Evolutionary conservation across 2,113 vertebrate genomes (phyloP), one percentile per base, ranked within the genome.

Genomic region (Dipodomys merriami): DNA sequence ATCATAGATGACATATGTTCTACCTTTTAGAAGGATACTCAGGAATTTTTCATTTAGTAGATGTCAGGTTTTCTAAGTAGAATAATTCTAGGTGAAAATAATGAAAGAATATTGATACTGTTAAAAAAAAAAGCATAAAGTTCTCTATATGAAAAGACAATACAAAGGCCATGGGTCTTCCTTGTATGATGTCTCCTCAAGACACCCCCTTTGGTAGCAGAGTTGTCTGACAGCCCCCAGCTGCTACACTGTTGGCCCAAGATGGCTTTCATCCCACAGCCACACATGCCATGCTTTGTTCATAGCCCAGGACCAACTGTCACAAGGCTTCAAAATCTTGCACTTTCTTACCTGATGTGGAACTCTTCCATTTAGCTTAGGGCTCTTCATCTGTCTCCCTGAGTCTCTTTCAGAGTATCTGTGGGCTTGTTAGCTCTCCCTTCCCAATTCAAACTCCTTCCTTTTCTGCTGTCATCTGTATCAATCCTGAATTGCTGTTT

Each of bases 11-110:
- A 68, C 71, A 88, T 73, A 33, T 44, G 64, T 6, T 80, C 7
- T 5, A 80, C 33, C 25, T 90, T 16, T 7, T 53, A 15, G 29
- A 73, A 83, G 53, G 29, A 81, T 84, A 53, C 30, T 81, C 6
- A 29, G 65, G 74, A 1, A 64, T 79, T 9, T 33, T 83, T 76
- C 69, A 30, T 30, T 57, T 46, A 83, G 35, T 9, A 57, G 49
- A 25, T 39, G 2, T 16, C 5, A 46, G 49, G 49, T 78, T 84
- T 90, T 22, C 33, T 81, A 35, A 46, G 25, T 19, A 80, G 9
- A 22, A 23, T 62, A 64, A 79, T 76, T 88, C 49, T 76, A 90
- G 44, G 76, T n/a, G 82, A 85, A 23, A 86, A 67, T 7, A 29
- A 83, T 6, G 20, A 72, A 81, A 73, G 20, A 64, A 71, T 33